These are phyloP conservation scores for Gobio occitaniae DNA, from an alignment of 2,797 vertebrate species.

Conservation along the genomic window DNA sequence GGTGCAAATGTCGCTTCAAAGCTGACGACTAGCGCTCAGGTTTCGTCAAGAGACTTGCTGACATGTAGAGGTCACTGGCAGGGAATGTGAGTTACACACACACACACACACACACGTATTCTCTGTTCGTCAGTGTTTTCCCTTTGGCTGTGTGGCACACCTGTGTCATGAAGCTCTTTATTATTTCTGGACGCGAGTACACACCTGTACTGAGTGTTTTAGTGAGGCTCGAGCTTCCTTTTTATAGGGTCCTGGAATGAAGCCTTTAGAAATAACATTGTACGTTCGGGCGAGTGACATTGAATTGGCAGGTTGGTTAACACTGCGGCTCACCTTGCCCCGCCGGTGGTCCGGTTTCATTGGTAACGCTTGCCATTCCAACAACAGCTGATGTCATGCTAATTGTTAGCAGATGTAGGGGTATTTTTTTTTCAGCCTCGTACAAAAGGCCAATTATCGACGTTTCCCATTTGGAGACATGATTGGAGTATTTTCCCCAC, in stretches of 20 bases:
- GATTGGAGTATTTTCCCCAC: slow-evolving; percentile 49
- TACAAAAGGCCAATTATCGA: slow-evolving; percentile 51
- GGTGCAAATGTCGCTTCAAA: slow-evolving; percentile 53
- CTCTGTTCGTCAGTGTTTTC: slow-evolving; percentile 1
- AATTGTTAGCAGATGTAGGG: slow-evolving; percentile 64
- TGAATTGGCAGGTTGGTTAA: slow-evolving; percentile 43
- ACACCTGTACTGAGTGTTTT: slow-evolving; percentile 43
- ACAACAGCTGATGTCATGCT: slow-evolving; percentile 63
- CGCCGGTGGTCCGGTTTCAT: slow-evolving; percentile 54
- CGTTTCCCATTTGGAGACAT: slow-evolving; percentile 41
- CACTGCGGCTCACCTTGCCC: slow-evolving; percentile 49
- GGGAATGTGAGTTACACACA: slow-evolving; percentile 28
- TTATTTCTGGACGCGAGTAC: slow-evolving; percentile 42
- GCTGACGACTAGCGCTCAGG: slow-evolving; percentile 46
- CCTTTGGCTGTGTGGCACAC: slow-evolving; percentile 5
- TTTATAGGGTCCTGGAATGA: slow-evolving; percentile 39
- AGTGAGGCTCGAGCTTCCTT: slow-evolving; percentile 54
- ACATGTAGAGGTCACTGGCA: slow-evolving; percentile 53
- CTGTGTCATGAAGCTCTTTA: slow-evolving; percentile 35
- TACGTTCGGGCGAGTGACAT: slow-evolving; percentile 26
- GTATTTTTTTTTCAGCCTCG: slow-evolving; percentile 33
- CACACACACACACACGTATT: not conserved
- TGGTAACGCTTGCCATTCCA: slow-evolving; percentile 44
- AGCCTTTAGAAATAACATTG: slow-evolving; percentile 41
- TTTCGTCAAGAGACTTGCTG: slow-evolving; percentile 50